phyloP scores from a whole-genome alignment of 1,140 invertebrate species.

The Drosophila navojoa region DNA sequence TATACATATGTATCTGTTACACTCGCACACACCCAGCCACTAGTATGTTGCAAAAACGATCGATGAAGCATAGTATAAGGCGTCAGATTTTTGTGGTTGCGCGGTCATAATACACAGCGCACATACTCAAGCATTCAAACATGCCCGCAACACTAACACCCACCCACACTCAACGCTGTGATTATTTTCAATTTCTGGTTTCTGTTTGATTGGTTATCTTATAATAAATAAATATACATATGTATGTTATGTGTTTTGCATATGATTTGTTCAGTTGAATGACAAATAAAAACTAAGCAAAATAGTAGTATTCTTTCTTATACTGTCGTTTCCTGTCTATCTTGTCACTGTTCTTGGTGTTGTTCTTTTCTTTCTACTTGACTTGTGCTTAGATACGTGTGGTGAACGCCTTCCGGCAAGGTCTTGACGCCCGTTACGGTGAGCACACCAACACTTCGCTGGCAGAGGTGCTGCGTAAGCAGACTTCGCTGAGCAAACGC shows the following conservation, averaged over 20 bases:
- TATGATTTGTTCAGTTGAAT: conserved; percentile 36
- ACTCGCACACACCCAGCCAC: background rate
- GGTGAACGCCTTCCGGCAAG: conserved; percentile 99
- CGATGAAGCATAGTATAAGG: too few relatives aligned
- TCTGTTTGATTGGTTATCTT: background rate
- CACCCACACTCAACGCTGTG: conserved; percentile 9
- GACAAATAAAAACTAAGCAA: conserved; percentile 12
- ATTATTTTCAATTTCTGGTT: conserved; percentile 8
- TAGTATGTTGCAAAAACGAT: background rate
- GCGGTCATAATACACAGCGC: background rate
- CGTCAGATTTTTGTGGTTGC: background rate
- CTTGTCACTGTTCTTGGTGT: conserved; percentile 72
- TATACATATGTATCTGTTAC: too few relatives aligned
- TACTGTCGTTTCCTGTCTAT: conserved; percentile 57
- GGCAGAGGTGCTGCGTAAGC: conserved; percentile 95
- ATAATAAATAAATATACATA: conserved; percentile 2
- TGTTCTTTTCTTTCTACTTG: conserved; percentile 67
- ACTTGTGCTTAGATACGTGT: conserved; percentile 93
- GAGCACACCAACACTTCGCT: conserved; percentile 95
- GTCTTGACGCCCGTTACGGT: conserved; percentile 96
- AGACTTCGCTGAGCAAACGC: conserved; percentile 94
- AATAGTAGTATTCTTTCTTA: conserved; percentile 34
- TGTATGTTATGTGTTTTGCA: conserved; percentile 29
- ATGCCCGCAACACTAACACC: background rate
- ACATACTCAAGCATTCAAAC: too few relatives aligned